A percentile compares a stretch with the other conserved stretches of the same genome.
These are phyloP conservation scores for Perca fluviatilis DNA, from an alignment of 2,113 vertebrate genomes.

Conservation along the genomic window DNA sequence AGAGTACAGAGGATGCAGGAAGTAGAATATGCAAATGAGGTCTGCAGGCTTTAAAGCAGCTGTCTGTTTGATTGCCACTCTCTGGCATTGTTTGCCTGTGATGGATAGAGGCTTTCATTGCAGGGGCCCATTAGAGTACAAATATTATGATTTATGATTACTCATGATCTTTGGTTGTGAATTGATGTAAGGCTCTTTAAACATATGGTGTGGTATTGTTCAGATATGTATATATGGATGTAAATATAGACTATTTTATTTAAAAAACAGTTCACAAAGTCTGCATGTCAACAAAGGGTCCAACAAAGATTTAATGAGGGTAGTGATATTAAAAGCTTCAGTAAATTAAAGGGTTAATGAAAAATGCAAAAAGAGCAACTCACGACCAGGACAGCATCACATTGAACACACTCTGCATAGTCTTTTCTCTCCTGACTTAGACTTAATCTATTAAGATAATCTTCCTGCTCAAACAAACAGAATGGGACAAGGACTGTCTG, in stretches of 20 bases:
- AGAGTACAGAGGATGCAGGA: conserved; percentile 66
- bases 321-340: not conserved
- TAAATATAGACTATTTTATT: not conserved
- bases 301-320: not conserved
- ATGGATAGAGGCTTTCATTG: conserved; percentile 70
- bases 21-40: conserved; percentile 82
- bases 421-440: conserved; percentile 44
- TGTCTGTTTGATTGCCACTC: conserved; percentile 71
- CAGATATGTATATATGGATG: not conserved
- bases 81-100: conserved; percentile 74
- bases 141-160: conserved; percentile 77
- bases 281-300: not conserved
- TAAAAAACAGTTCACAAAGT: not conserved
- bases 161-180: conserved; percentile 52
- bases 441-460: conserved; percentile 74
- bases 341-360: conserved; percentile 34
- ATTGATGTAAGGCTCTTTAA: conserved; percentile 39
- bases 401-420: conserved; percentile 33
- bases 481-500: conserved; percentile 72
- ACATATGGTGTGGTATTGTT: conserved; percentile 16
- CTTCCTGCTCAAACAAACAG: conserved; percentile 64
- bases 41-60: conserved; percentile 68
- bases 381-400: conserved; percentile 11
- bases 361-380: conserved; percentile 43
- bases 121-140: conserved; percentile 65